phyloP scores from a whole-genome alignment of 2,888 invertebrate species.

The Osedax frankpressi region DNA sequence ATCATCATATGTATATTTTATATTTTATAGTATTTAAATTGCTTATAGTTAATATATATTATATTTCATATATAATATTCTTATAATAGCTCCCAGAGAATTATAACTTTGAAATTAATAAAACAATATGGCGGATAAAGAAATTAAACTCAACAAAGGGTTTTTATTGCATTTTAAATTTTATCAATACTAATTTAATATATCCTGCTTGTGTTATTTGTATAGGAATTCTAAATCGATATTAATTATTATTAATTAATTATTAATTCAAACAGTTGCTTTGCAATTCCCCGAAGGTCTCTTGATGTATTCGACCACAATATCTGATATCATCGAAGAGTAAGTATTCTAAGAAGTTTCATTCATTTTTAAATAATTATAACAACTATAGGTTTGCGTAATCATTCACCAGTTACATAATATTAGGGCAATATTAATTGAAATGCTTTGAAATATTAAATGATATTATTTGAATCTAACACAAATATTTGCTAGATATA shows the following conservation, averaged over 20 bases:
- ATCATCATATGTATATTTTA: too few species aligned
- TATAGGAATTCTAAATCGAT: background rate
- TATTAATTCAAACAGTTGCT: conserved; percentile 55
- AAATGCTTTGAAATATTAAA: background rate
- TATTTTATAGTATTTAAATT: too few species aligned
- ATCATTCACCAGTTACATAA: too few species aligned
- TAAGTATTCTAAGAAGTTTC: too few species aligned
- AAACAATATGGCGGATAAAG: conserved; percentile 88
- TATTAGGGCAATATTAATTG: background rate
- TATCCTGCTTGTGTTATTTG: too few species aligned
- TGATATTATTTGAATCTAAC: too few species aligned
- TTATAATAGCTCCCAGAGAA: conserved; percentile 63
- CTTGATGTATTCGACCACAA: conserved; percentile 76
- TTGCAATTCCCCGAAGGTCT: conserved; percentile 92
- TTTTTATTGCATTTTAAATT: too few species aligned
- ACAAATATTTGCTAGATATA: conserved; percentile 56
- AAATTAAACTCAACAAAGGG: conserved; percentile 33
- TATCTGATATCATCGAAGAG: conserved; percentile 77
- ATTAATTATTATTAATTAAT: background rate
- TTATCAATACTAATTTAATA: too few species aligned
- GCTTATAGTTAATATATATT: too few species aligned
- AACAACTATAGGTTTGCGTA: too few species aligned
- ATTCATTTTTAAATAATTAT: too few species aligned
- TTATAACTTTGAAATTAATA: conserved; percentile 94
- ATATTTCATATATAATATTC: background rate